Conservation (phyloP, 2,797 vertebrate genomes). For the Streptopelia turtur region DNA sequence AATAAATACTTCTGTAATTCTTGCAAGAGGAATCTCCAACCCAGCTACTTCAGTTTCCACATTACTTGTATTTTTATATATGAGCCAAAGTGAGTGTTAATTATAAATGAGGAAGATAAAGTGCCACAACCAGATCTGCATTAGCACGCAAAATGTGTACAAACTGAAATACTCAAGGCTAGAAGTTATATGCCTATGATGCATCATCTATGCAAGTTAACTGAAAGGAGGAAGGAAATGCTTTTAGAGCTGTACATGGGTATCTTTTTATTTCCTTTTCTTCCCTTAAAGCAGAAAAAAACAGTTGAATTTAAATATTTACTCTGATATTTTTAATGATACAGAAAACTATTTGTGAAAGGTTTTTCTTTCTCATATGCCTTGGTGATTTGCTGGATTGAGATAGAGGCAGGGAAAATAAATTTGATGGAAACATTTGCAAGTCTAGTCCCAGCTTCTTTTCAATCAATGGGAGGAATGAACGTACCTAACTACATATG, state of each 20-base stretch:
- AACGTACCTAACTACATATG: background rate
- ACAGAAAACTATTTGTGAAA: background rate
- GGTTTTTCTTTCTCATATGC: background rate
- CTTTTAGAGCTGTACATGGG: background rate
- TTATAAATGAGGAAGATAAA: slow-evolving; percentile 33
- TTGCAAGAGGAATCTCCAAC: background rate
- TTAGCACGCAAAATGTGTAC: background rate
- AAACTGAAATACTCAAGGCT: background rate
- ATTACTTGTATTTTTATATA: slow-evolving; percentile 2
- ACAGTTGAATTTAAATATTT: background rate
- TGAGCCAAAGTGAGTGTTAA: background rate
- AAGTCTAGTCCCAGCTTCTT: background rate
- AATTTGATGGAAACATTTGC: background rate
- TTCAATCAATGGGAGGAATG: background rate
- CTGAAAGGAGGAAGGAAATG: background rate
- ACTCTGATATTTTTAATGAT: background rate
- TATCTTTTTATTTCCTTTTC: background rate
- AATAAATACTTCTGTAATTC: background rate
- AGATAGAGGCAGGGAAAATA: background rate
- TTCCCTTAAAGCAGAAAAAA: background rate
- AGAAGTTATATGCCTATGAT: background rate
- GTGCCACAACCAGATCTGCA: background rate
- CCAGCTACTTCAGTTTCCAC: background rate
- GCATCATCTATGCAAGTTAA: slow-evolving; percentile 22
- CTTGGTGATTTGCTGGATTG: background rate